Conservation (phyloP, 1,140 invertebrate genomes). For the Fopius arisanus region DNA sequence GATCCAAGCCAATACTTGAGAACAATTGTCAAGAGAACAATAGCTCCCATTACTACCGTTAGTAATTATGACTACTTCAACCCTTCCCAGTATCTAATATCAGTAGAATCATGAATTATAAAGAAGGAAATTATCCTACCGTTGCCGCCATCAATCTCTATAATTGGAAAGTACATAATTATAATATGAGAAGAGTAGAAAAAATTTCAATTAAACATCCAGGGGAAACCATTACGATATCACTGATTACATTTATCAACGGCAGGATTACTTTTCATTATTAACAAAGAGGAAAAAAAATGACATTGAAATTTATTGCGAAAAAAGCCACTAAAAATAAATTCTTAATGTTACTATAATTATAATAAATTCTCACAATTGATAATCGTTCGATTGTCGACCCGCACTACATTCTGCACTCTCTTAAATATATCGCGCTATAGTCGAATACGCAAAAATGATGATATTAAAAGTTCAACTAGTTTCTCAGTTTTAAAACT, state of each 20-base stretch:
- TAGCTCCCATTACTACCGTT: slow-evolving; percentile 14
- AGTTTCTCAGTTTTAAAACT: neutral
- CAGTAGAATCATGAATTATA: slow-evolving; percentile 12
- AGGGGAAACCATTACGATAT: neutral
- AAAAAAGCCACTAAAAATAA: neutral
- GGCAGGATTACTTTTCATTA: neutral
- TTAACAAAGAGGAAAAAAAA: neutral
- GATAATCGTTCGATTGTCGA: neutral
- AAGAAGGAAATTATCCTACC: neutral
- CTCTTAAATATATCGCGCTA: neutral
- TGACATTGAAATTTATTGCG: neutral
- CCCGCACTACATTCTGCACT: neutral
- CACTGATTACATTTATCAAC: neutral
- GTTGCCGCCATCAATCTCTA: neutral
- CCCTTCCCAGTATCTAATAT: slow-evolving; percentile 12
- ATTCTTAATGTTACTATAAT: neutral
- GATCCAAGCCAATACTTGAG: neutral
- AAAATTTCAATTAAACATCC: neutral
- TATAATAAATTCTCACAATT: neutral
- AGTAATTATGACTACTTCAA: slow-evolving; percentile 17
- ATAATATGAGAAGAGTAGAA: neutral
- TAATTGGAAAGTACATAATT: neutral
- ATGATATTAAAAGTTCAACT: neutral
- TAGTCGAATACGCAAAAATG: neutral
- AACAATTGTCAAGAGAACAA: slow-evolving; percentile 12